Conservation (phyloP, 64 coral and sea anemone species). For the Trachythela sp. region DNA sequence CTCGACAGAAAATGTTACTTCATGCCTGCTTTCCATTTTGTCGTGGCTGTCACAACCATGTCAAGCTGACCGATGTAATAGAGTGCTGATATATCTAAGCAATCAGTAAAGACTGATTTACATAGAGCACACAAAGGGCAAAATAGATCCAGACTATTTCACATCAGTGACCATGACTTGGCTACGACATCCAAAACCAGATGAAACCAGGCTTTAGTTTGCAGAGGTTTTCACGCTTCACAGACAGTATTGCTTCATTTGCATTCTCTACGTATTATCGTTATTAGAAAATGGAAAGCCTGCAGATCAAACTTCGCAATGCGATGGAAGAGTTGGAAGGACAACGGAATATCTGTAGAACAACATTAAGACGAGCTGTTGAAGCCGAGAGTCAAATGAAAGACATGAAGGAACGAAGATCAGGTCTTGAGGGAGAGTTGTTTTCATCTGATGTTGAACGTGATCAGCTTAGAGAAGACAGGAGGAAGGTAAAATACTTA, state of each 20-base stretch:
- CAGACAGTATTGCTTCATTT: neutral
- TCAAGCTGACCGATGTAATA: too few species aligned
- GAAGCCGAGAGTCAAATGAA: slow-evolving; percentile 80
- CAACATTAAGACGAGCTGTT: slow-evolving; percentile 77
- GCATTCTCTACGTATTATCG: neutral
- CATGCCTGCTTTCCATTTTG: neutral
- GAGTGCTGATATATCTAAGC: too few species aligned
- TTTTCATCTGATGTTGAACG: slow-evolving; percentile 92
- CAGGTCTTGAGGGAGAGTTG: slow-evolving; percentile 80
- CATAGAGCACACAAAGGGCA: too few species aligned
- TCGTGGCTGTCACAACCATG: too few species aligned
- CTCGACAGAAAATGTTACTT: neutral
- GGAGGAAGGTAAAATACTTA: slow-evolving; percentile 57
- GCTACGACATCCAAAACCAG: too few species aligned
- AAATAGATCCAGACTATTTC: too few species aligned
- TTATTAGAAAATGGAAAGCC: slow-evolving; percentile 65
- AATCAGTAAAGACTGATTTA: too few species aligned
- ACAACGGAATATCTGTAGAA: slow-evolving; percentile 75
- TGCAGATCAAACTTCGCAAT: slow-evolving; percentile 63
- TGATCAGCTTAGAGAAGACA: slow-evolving; percentile 77
- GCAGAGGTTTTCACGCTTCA: neutral
- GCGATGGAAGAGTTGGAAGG: slow-evolving; percentile 82
- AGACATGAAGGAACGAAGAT: slow-evolving; percentile 68
- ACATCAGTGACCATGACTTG: too few species aligned
- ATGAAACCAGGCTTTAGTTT: too few species aligned